Evolutionary conservation across 2,888 invertebrate genomes (phyloP).

Genomic region (Rhamnusium bicolor): DNA sequence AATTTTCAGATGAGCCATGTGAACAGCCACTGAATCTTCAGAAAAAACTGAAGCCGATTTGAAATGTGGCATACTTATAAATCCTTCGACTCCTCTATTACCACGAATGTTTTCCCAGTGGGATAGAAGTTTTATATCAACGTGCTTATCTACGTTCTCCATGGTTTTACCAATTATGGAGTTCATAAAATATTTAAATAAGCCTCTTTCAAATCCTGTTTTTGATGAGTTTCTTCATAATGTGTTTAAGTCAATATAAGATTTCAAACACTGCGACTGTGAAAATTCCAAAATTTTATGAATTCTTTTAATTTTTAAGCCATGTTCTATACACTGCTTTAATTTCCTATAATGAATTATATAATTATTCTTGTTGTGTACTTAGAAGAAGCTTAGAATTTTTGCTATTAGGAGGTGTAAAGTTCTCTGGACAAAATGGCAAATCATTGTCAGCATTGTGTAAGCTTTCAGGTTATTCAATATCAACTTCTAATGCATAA

Average conservation of each 20-base stretch:
- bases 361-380: background rate
- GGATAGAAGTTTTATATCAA: too few relatives aligned
- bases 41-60: conserved; percentile 59
- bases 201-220: conserved; percentile 66
- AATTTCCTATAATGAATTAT: background rate
- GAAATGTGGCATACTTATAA: conserved; percentile 57
- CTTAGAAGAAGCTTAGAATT: background rate
- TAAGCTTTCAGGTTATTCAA: too few relatives aligned
- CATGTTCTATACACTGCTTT: conserved; percentile 13
- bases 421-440: background rate
- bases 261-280: conserved; percentile 16
- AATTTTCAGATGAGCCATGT: conserved; percentile 50
- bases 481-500: conserved; percentile 49
- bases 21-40: conserved; percentile 61
- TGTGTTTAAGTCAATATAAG: conserved; percentile 11
- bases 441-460: background rate
- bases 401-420: conserved; percentile 1
- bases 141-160: conserved; percentile 65
- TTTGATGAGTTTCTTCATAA: conserved; percentile 51
- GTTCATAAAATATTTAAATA: conserved; percentile 67
- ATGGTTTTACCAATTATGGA: conserved; percentile 43
- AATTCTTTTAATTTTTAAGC: background rate
- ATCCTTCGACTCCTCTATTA: conserved; percentile 48
- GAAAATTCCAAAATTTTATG: conserved; percentile 17
- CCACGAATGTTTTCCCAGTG: conserved; percentile 54